phyloP scores from a whole-genome alignment of 1,140 invertebrate genomes.

The Schlechtendalia chinensis region DNA sequence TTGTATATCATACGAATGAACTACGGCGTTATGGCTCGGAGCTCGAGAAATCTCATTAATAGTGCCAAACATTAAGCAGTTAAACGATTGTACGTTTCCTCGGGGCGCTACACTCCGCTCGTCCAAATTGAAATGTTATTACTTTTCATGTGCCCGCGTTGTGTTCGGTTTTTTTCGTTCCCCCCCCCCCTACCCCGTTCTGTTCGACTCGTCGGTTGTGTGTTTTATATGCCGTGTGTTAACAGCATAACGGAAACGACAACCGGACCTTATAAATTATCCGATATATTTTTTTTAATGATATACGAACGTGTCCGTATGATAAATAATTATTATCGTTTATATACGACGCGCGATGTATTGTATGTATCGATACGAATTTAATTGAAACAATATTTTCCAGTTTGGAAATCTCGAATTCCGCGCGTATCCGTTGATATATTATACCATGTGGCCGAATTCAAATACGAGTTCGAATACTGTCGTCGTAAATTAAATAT shows the following conservation, averaged over 20 bases:
- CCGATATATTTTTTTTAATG: slow-evolving; percentile 9
- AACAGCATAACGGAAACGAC: too few species aligned
- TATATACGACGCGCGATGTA: too few species aligned
- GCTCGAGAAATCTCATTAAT: slow-evolving; percentile 28
- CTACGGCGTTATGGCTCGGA: background rate
- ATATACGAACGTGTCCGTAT: background rate
- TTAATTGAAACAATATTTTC: too few species aligned
- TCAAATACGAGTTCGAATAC: too few species aligned
- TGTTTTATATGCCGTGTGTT: background rate
- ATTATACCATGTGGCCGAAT: too few species aligned
- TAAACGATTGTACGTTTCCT: slow-evolving; percentile 19
- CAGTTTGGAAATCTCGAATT: too few species aligned
- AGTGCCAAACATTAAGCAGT: slow-evolving; percentile 15
- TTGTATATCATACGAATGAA: background rate
- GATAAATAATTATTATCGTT: background rate
- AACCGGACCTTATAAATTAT: background rate
- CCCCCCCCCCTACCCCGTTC: too few species aligned
- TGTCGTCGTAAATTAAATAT: too few species aligned
- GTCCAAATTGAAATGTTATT: slow-evolving; percentile 38
- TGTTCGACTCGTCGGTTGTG: background rate
- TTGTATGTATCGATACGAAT: too few species aligned
- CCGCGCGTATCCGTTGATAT: too few species aligned
- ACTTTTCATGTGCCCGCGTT: slow-evolving; percentile 19
- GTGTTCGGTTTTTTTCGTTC: background rate
- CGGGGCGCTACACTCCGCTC: background rate